These are phyloP conservation scores for Indicator maculatus DNA, from an alignment of 2,113 vertebrate genomes.

Conservation along the genomic window DNA sequence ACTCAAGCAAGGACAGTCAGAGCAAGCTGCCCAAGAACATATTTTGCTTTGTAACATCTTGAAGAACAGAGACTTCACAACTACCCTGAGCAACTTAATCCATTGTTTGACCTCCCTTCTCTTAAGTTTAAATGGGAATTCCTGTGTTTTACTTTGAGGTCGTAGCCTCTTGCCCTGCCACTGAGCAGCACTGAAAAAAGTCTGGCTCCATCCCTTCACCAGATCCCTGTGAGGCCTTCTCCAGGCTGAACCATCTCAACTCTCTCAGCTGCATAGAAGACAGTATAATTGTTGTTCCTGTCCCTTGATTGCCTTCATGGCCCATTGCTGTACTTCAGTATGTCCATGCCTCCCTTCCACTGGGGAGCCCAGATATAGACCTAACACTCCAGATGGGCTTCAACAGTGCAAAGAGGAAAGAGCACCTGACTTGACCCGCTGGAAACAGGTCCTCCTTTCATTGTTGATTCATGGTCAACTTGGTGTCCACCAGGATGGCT, in stretches of 20 bases:
- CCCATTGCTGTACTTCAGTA: background rate
- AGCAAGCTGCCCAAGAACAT: background rate
- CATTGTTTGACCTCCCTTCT: background rate
- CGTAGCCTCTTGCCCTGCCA: background rate
- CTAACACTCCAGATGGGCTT: background rate
- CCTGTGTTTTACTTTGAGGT: background rate
- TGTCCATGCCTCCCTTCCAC: background rate
- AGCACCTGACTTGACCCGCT: background rate
- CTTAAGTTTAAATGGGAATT: background rate
- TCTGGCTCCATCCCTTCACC: background rate
- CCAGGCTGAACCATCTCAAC: background rate
- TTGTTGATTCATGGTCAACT: background rate
- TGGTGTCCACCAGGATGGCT: rapidly evolving
- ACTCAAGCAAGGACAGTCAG: background rate
- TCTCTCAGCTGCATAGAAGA: background rate
- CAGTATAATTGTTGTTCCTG: background rate
- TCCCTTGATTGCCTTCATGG: no score
- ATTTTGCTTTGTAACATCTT: background rate
- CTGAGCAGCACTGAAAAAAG: background rate
- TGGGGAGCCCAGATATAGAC: background rate
- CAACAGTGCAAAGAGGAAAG: background rate
- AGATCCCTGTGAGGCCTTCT: background rate
- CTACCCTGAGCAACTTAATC: background rate
- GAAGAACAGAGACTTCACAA: background rate
- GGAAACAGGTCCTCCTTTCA: rapidly evolving